Base-by-base conservation (phyloP, 2,113 vertebrate genomes). In the Myrmecobius fasciatus region DNA sequence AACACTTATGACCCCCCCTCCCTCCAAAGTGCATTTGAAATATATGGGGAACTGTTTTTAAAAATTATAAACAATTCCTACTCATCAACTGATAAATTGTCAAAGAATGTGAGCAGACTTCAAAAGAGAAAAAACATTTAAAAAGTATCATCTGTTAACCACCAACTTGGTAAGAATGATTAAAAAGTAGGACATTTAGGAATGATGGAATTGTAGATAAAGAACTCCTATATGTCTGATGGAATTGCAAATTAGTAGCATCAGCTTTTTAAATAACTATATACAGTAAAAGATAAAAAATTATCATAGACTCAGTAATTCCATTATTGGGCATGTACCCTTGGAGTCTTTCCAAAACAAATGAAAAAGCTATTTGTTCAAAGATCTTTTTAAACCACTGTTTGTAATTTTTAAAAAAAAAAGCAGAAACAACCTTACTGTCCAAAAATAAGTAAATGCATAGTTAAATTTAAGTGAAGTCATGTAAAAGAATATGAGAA, bases 391-490 rank as follows among this genome's bases (percentile, higher is more conserved):
- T 20, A 67, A 36, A 95, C 67, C 24, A 46, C 25, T 31, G 0
- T 47, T 97, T 91, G 46, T 94, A 25, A 67, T 49, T 60, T 0
- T 48, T 49, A 52, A 51, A 94, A 92, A 94, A 56, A 8, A 47
- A 52, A 52, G 48, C 36, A 56, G 14, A 88, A 94, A 31, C 11
- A 91, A 93, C 14, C 24, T 24, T 92, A 67, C 91, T 91, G 53
- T 91, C 91, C 91, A 75, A 56, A 67, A 89, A 89, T 53, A 53
- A 3, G 28, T 36, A 0, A 51, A 52, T 88, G 14, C 7, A 11
- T 49, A 93, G 88, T 92, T 93, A 90, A 95, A 91, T 90, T 52
- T 53, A 25, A 48, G 22, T 91, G 49, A 10, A 56, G 93, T 17
- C 6, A 36, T 89, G 36, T 1, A 36, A 17, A 91, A n/a, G 22